Evolutionary conservation across 2,113 vertebrate genomes (phyloP).

Genomic region (Microtus ochrogaster): DNA sequence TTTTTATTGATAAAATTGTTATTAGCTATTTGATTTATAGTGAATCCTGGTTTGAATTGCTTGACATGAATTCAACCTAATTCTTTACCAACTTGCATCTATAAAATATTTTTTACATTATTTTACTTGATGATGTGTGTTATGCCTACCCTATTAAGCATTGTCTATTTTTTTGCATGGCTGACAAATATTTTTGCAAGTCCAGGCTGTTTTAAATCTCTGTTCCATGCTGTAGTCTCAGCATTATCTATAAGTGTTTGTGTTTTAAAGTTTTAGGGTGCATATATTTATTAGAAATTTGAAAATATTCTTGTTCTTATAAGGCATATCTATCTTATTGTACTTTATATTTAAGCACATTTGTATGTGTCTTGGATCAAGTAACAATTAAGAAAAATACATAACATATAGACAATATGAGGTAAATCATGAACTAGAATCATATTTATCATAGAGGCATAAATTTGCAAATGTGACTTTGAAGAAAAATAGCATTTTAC

Average conservation of each 20-base stretch:
- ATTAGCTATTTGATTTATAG: not conserved
- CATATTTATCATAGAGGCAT: not conserved
- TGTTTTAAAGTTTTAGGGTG: not conserved
- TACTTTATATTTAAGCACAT: not conserved
- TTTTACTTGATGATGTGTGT: not conserved
- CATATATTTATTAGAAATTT: not conserved
- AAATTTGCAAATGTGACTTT: not conserved
- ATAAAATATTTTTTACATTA: not conserved
- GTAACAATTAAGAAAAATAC: not conserved
- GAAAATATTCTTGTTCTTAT: not conserved
- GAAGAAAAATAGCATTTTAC: not conserved
- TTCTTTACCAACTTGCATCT: not conserved
- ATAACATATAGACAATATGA: not conserved
- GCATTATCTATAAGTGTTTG: not conserved
- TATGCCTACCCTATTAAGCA: not conserved
- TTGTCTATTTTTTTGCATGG: not conserved
- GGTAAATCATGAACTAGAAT: not conserved
- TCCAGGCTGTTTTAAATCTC: not conserved
- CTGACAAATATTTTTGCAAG: slow-evolving; percentile 30
- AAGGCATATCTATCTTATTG: not conserved
- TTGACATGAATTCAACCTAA: not conserved
- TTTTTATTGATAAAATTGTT: not conserved
- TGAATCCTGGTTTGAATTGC: not conserved
- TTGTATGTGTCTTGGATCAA: not conserved
- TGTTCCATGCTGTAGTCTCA: not conserved